Base-by-base conservation (phyloP, 2,797 vertebrate species). In the Miichthys miiuy region DNA sequence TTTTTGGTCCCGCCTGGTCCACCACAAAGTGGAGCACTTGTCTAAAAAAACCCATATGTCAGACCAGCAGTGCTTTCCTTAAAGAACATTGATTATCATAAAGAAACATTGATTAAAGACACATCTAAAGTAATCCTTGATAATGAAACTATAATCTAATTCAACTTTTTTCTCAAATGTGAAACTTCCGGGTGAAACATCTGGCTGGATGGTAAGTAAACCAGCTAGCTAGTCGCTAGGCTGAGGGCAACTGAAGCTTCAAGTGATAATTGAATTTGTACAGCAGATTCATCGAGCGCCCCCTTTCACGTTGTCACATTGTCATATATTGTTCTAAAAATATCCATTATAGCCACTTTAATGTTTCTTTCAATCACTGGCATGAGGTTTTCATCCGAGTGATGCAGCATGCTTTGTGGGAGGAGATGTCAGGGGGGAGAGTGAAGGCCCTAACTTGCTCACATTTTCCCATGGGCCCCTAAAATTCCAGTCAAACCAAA, bases 401-500 rank as follows among this genome's bases (percentile, higher is more conserved):
- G 76, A 87, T 21, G 42, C 65, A 81, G 67, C 58, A 27, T 9
- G 46, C 42, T 77, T 25, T 42, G 55, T 79, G 78, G 61, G 75
- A 58, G 75, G 73, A 84, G 73, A 83, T 69, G 63, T 90, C 74
- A 74, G 50, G 27, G 27, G 14, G 17, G 60, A 83, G 44, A 68
- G 44, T 74, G 77, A 68, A 61, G 82, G 64, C 70, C 64, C 48
- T 11, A 11, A 77, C 30, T 77, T 20, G 14, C 78, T 88, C 80
- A 82, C 66, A 77, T 82, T 91, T 87, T 89, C 88, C 83, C 88
- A 73, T 70, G 78, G 81, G 84, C 81, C 83, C 85, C 82, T 66
- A 88, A 88, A 88, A 90, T 89, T 92, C 86, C 91, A 87, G 69
- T 80, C 78, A 74, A 58, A 91, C 85, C 79, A 78, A 84, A 88